These are phyloP conservation scores for Aphidius colemani DNA, from an alignment of 2,888 invertebrate species.

Conservation along the genomic window DNA sequence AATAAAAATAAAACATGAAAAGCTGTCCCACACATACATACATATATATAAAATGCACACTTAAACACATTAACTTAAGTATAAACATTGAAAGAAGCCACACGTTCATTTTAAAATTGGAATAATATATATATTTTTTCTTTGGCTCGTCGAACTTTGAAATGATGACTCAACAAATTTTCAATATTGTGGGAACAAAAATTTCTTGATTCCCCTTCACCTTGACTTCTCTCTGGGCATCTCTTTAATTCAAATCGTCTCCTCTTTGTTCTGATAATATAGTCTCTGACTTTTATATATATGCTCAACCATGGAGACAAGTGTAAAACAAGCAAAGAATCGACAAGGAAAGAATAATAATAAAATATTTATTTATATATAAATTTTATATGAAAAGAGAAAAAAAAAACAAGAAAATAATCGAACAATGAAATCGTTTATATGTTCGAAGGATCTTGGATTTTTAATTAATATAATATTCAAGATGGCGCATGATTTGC, in stretches of 20 bases:
- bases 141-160: slow-evolving; percentile 36
- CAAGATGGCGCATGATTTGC: too few species aligned
- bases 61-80: slow-evolving; percentile 22
- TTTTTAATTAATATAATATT: neutral
- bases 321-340: slow-evolving; percentile 17
- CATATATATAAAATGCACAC: too few species aligned
- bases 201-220: slow-evolving; percentile 10
- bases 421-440: slow-evolving; percentile 14
- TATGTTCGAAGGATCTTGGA: slow-evolving; percentile 10
- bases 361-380: slow-evolving; percentile 25
- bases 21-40: slow-evolving; percentile 7
- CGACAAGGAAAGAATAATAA: slow-evolving; percentile 7
- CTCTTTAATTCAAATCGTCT: slow-evolving; percentile 28
- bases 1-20: slow-evolving; percentile 19
- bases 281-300: slow-evolving; percentile 11
- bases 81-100: slow-evolving; percentile 31
- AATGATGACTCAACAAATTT: slow-evolving; percentile 58
- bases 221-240: slow-evolving; percentile 8
- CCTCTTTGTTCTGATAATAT: slow-evolving; percentile 31
- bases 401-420: slow-evolving; percentile 4
- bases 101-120: slow-evolving; percentile 56
- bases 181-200: slow-evolving; percentile 59
- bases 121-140: slow-evolving; percentile 46
- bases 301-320: slow-evolving; percentile 23
- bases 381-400: slow-evolving; percentile 14